Base-by-base conservation (phyloP, 2,113 vertebrate genomes). In the Phrynosoma platyrhinos region DNA sequence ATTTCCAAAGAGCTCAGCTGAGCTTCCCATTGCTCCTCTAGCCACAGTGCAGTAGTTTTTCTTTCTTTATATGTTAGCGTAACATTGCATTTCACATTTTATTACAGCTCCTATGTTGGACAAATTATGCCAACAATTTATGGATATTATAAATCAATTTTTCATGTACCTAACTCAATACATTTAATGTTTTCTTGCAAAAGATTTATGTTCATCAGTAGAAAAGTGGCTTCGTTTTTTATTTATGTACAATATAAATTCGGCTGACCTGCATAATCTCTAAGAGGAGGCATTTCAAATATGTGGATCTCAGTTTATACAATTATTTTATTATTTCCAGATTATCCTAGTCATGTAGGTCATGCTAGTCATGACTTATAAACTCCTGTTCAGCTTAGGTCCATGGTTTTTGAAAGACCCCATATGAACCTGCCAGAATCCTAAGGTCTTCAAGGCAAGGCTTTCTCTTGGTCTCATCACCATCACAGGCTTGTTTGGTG, bases 221-320 rank as follows among this genome's bases (percentile, higher is more conserved):
- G 32, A 83, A 58, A 79, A 79, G 30, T 32, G 30, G 6, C n/a
- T 52, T n/a, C 30, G 32, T 83, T 2, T 71, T 72, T 52, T 71
- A 83, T 83, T 68, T 83, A 53, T 83, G 47, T 21, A 79, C 8
- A 85, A 82, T 69, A 89, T 53, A 89, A 88, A 87, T 82, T 91
- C 86, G 47, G 32, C 55, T 64, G 32, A 0, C 7, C 89, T 87
- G 68, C 82, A 87, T 0, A 0, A 52, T 87, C 80, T 87, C 76
- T 23, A 32, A 82, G 9, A 89, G 42, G 30, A 78, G 82, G 5
- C 71, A n/a, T 84, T 86, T 77, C 71, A 52, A 82, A 62, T 66
- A 21, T 47, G 42, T 47, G n/a, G 32, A 53, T 42, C 27, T 71
- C 36, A 23, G 0, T 3, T 76, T 79, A 55, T n/a, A n/a, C n/a